Conservation (phyloP, 2,888 invertebrate genomes). For the Coelopa pilipes region DNA sequence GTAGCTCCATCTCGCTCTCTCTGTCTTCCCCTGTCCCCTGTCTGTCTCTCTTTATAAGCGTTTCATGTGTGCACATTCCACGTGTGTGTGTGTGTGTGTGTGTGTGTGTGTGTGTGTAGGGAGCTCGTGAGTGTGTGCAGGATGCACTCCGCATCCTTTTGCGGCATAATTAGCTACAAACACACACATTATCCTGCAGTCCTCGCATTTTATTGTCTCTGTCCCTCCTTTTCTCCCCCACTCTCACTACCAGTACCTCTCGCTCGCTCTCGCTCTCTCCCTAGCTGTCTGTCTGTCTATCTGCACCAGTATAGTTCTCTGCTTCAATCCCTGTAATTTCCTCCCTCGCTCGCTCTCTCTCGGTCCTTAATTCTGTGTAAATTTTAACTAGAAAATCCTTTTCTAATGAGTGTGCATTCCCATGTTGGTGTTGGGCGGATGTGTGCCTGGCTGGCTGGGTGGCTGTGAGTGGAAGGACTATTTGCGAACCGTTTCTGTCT, state of each 20-base stretch:
- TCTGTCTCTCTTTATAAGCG: too few species aligned
- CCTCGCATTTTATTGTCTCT: constrained; percentile 2
- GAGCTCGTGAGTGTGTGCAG: not conserved
- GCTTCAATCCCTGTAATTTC: not conserved
- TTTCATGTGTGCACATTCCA: too few species aligned
- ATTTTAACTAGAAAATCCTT: constrained; percentile 7
- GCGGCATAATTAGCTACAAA: constrained; percentile 24
- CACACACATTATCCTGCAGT: constrained; percentile 9
- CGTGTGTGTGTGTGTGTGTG: not conserved
- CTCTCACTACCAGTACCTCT: too few species aligned
- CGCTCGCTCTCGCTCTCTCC: too few species aligned
- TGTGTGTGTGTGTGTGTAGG: not conserved
- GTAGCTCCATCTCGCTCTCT: not conserved
- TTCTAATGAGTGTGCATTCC: constrained; percentile 2
- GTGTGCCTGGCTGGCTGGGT: too few species aligned
- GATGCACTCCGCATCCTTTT: constrained; percentile 21
- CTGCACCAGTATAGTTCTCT: too few species aligned
- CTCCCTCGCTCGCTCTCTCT: not conserved
- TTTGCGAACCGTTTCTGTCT: too few species aligned
- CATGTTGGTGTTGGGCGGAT: not conserved
- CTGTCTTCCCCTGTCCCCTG: too few species aligned
- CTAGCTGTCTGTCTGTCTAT: too few species aligned
- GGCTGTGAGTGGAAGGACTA: too few species aligned
- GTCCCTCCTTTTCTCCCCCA: not conserved
- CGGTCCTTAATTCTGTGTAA: constrained; percentile 1